Conservation (phyloP, 1,140 invertebrate species). For the Latrodectus geometricus region DNA sequence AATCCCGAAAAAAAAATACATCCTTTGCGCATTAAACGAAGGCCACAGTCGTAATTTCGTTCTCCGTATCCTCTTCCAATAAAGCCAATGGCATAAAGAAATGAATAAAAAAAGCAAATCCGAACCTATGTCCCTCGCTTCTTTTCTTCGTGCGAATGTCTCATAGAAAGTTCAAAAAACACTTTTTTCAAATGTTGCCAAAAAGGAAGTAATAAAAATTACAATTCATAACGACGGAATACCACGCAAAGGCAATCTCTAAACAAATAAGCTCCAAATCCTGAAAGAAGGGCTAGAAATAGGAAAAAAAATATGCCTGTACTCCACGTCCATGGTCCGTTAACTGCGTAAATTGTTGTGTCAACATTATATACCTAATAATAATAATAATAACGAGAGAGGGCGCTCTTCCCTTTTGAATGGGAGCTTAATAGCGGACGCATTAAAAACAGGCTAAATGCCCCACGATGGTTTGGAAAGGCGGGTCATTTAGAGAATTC, state of each 20-base stretch:
- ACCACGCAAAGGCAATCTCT: slow-evolving; percentile 36
- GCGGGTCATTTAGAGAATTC: slow-evolving; percentile 33
- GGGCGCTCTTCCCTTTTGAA: slow-evolving; percentile 22
- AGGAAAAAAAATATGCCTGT: slow-evolving; percentile 16
- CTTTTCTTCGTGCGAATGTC: slow-evolving; percentile 38
- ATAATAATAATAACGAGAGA: slow-evolving; percentile 33
- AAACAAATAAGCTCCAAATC: slow-evolving; percentile 43
- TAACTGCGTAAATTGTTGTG: slow-evolving; percentile 47
- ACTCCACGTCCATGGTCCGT: slow-evolving; percentile 15
- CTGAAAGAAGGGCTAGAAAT: neutral
- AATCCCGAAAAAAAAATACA: neutral
- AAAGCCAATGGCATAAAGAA: neutral
- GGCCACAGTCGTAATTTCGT: neutral
- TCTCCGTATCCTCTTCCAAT: too few relatives aligned
- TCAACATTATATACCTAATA: slow-evolving; percentile 58
- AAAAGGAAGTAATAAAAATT: slow-evolving; percentile 60
- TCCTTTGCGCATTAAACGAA: neutral
- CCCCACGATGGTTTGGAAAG: slow-evolving; percentile 8
- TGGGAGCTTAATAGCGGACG: slow-evolving; percentile 43
- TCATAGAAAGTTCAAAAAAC: neutral
- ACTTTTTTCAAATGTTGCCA: slow-evolving; percentile 7
- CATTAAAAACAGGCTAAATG: slow-evolving; percentile 55
- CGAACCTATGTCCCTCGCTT: neutral
- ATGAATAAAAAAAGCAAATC: slow-evolving; percentile 9
- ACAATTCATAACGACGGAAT: slow-evolving; percentile 51